A percentile compares a stretch with the other conserved stretches of the same genome.
Conservation (phyloP, 1,140 invertebrate species). For the Papilio machaon region DNA sequence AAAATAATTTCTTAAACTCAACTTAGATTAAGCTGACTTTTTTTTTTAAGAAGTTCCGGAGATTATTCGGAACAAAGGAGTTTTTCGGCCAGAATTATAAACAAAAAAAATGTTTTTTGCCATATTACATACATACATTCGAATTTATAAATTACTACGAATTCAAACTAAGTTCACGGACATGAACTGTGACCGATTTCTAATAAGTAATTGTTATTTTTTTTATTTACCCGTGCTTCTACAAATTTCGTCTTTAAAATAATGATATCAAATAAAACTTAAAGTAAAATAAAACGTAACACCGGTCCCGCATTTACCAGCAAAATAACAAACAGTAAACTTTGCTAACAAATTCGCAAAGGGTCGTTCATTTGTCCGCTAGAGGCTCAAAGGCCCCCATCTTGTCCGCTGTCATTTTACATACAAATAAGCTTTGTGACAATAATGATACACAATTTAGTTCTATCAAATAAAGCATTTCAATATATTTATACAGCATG, state of each 20-base stretch:
- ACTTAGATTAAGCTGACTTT: too few species aligned
- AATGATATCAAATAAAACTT: neutral
- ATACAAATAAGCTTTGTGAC: constrained; percentile 13
- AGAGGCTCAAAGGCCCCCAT: constrained; percentile 5
- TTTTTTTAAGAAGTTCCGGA: too few species aligned
- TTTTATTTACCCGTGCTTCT: too few species aligned
- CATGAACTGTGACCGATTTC: too few species aligned
- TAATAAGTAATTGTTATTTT: too few species aligned
- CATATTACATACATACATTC: too few species aligned
- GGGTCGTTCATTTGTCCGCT: constrained; percentile 1
- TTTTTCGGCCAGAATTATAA: too few species aligned
- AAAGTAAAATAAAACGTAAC: neutral
- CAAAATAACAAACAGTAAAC: neutral
- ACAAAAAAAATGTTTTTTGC: too few species aligned
- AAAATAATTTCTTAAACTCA: too few species aligned
- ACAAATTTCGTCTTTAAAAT: neutral
- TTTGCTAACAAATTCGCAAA: constrained; percentile 11
- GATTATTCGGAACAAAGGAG: too few species aligned
- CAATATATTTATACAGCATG: neutral
- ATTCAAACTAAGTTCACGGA: too few species aligned
- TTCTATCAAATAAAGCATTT: neutral
- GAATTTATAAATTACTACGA: too few species aligned
- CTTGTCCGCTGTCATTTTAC: constrained; percentile 10
- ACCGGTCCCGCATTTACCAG: neutral
- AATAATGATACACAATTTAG: constrained; percentile 7